These are phyloP conservation scores for Leptoclinus maculatus DNA, from an alignment of 2,797 vertebrate species.

Conservation along the genomic window DNA sequence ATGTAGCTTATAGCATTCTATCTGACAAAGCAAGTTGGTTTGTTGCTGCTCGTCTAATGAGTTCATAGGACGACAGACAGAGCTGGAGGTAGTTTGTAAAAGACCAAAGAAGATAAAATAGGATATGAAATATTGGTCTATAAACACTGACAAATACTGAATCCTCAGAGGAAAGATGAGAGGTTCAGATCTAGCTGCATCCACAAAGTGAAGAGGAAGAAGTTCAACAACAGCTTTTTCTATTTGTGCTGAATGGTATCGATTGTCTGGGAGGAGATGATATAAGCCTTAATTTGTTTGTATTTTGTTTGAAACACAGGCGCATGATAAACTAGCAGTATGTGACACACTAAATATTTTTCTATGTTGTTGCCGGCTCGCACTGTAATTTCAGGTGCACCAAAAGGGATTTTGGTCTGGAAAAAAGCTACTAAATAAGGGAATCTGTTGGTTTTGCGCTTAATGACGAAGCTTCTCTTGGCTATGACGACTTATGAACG, in stretches of 20 bases:
- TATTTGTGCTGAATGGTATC: constrained; percentile 43
- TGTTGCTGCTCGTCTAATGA: neutral
- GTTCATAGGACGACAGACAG: neutral
- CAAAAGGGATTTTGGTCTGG: too few species aligned
- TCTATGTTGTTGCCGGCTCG: too few species aligned
- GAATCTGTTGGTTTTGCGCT: too few species aligned
- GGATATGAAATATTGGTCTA: neutral
- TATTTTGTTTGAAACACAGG: too few species aligned
- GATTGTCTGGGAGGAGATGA: constrained; percentile 44
- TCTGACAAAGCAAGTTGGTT: neutral
- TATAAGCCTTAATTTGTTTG: too few species aligned
- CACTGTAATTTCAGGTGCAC: too few species aligned
- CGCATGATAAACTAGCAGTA: too few species aligned
- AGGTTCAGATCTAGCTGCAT: neutral
- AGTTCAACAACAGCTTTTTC: constrained; percentile 22
- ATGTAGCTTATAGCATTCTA: neutral
- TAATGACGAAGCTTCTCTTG: too few species aligned
- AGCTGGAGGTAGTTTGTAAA: neutral
- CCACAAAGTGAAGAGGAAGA: constrained; percentile 21
- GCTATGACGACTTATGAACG: too few species aligned
- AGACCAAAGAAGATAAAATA: neutral
- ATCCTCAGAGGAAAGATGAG: constrained; percentile 19
- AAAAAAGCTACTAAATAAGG: too few species aligned
- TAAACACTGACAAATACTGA: neutral
- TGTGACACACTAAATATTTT: too few species aligned